Conservation (phyloP, 2,888 invertebrate species). For the Orthonevra nobilis region DNA sequence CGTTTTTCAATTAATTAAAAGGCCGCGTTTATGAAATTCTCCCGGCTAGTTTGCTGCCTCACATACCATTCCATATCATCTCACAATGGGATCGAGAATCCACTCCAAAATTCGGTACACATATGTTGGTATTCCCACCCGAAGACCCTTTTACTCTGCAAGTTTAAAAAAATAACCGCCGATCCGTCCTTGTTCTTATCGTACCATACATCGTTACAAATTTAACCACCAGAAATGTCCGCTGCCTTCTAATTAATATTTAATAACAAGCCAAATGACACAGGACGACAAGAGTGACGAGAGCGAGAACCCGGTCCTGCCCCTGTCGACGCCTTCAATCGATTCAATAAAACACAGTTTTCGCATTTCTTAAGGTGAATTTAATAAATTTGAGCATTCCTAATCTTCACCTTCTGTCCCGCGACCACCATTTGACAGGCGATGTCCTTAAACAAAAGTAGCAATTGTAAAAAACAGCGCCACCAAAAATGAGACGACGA, state of each 20-base stretch:
- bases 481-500: conserved; percentile 63
- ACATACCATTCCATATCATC: conserved; percentile 58
- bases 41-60: conserved; percentile 55
- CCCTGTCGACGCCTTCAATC: conserved; percentile 41
- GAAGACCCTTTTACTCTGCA: background rate
- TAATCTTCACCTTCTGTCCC: conserved; percentile 57
- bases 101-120: conserved; percentile 65
- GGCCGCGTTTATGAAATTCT: conserved; percentile 66
- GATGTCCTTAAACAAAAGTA: background rate
- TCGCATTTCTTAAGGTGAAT: conserved; percentile 64
- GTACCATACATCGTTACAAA: conserved; percentile 63
- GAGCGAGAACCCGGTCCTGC: too few species aligned
- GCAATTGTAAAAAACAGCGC: conserved; percentile 36
- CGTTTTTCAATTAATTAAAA: conserved; percentile 66
- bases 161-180: background rate
- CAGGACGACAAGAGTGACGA: conserved; percentile 30
- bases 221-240: conserved; percentile 69
- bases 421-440: conserved; percentile 1
- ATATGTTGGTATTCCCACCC: background rate
- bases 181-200: conserved; percentile 45
- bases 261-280: conserved; percentile 59
- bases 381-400: conserved; percentile 65
- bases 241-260: conserved; percentile 68
- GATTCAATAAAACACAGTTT: conserved; percentile 68
- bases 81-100: conserved; percentile 51